Base-by-base conservation (phyloP, 1,140 invertebrate genomes). In the Caenorhabditis latens region DNA sequence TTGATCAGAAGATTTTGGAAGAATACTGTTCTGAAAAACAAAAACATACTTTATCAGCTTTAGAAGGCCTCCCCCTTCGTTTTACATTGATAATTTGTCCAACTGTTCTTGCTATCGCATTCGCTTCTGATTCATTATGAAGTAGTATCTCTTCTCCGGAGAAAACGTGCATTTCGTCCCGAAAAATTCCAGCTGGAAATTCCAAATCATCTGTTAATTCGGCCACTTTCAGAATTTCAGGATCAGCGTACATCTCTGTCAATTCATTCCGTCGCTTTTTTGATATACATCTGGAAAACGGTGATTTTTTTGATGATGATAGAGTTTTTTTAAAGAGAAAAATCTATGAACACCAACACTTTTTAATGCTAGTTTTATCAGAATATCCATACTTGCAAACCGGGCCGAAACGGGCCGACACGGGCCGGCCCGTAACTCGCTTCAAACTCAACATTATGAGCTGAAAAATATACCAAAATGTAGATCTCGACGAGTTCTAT, bases 231-330 rank as follows among this genome's bases (percentile, higher is more conserved):
- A 14, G 32, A 11, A 79, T 50, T 24, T 79, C 71, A 14, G 71
- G 71, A 79, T 79, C 71, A 32, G 7, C 46, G n/a, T 50, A 79
- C 21, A 79, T 11, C 13, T 50, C 4, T n/a, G 71, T 79, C n/a
- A 79, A n/a, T 14, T 79, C 71, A 32, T 79, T 50, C 21, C 71
- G 71, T 79, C 71, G 43, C 40, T 79, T 79, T 42, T 79, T 79
- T 24, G 71, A 53, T 8, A 79, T 6, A 42, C 71, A 79, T 46
- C 71, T 79, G 71, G 0, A 79, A 79, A 32, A 13, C 46, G 7
- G 14, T 19, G 57, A 5, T 3, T 21, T n/a, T n/a, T 5, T 5
- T n/a, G n/a, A 58, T n/a, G 16, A 32, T 32, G 32, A 32, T 32
- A 32, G 32, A n/a, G n/a, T n/a, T 32, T 32, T 32, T 32, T 32